These are phyloP conservation scores for Esox lucius DNA, from an alignment of 2,797 vertebrate genomes.

Conservation along the genomic window DNA sequence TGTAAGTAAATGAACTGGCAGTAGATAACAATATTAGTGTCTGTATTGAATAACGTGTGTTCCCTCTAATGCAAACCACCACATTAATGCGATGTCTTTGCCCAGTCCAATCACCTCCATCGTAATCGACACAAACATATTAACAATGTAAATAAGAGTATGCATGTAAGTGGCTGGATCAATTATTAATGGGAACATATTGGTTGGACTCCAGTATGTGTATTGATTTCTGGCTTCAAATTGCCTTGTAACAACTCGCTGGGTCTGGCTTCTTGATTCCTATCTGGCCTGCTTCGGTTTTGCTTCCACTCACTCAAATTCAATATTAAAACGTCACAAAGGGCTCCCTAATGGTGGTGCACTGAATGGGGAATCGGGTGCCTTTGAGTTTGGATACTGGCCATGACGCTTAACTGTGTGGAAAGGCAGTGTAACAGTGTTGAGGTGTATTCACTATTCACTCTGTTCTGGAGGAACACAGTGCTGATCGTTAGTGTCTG, in stretches of 20 bases:
- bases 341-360: background rate
- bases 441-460: background rate
- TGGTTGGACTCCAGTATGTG: constrained; percentile 12
- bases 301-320: background rate
- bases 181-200: constrained; percentile 46
- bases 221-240: constrained; percentile 26
- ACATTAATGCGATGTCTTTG: constrained; percentile 20
- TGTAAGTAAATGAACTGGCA: constrained; percentile 9
- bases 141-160: constrained; percentile 18
- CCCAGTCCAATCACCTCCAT: constrained; percentile 17
- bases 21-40: background rate
- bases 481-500: background rate
- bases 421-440: background rate
- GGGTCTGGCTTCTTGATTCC: background rate
- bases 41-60: background rate
- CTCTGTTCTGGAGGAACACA: background rate
- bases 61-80: constrained; percentile 12
- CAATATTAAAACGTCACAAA: background rate
- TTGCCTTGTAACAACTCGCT: constrained; percentile 6
- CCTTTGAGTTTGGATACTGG: background rate
- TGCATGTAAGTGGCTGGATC: constrained; percentile 28
- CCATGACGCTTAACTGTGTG: background rate
- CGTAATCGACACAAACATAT: constrained; percentile 32
- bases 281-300: background rate
- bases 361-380: background rate